phyloP scores from a whole-genome alignment of 2,888 invertebrate genomes.

The Hypolimnas misippus region DNA sequence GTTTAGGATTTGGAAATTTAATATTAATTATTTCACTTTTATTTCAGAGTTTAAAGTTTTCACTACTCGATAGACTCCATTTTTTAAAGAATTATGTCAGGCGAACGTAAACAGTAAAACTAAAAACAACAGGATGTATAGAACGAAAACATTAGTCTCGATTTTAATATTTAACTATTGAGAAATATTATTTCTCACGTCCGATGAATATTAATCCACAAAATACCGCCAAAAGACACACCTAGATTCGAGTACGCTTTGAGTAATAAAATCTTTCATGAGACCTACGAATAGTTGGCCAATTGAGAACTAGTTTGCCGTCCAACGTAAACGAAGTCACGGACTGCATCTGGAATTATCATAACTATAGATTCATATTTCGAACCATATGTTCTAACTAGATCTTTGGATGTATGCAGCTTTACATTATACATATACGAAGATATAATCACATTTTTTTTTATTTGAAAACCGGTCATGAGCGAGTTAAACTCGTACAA shows the following conservation, averaged over 20 bases:
- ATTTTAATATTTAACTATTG: not conserved
- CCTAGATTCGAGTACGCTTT: conserved; percentile 1
- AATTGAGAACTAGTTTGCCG: conserved; percentile 21
- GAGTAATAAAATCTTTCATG: conserved; percentile 14
- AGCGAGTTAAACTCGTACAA: no score
- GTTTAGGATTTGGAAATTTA: no score
- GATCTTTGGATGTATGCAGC: no score
- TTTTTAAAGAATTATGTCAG: no score
- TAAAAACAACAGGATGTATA: no score
- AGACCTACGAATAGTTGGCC: conserved; percentile 17
- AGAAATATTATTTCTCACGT: not conserved
- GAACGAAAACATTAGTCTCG: not conserved
- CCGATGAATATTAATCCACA: conserved; percentile 3
- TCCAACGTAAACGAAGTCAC: conserved; percentile 24
- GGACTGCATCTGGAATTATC: conserved; percentile 18
- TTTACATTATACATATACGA: no score
- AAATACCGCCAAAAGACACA: conserved; percentile 10
- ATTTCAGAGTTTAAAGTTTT: no score
- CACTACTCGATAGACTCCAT: no score
- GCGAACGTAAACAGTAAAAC: no score
- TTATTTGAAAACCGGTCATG: no score
- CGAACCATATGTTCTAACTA: not conserved
- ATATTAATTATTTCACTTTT: no score
- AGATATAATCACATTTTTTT: no score
- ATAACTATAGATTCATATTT: conserved; percentile 17